A percentile compares a stretch with the other conserved stretches of the same genome.
These are phyloP conservation scores for Serinus canaria DNA, from an alignment of 2,113 vertebrate genomes.

Conservation along the genomic window DNA sequence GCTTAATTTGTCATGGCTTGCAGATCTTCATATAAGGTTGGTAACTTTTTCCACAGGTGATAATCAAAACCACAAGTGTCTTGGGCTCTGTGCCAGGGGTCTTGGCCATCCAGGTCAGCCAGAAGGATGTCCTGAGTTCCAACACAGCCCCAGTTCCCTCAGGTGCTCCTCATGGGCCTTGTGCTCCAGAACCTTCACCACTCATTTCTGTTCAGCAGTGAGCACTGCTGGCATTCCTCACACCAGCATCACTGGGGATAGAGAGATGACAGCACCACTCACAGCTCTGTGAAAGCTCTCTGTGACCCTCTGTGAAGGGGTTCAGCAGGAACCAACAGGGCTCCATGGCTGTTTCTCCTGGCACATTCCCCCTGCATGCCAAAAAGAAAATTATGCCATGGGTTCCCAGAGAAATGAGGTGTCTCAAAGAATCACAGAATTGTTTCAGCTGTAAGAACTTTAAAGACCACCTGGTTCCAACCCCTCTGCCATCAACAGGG, in stretches of 20 bases:
- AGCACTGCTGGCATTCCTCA: background rate
- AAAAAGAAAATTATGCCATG: background rate
- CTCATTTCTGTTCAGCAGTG: background rate
- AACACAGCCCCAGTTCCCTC: background rate
- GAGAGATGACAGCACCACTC: background rate
- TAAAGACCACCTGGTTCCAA: background rate
- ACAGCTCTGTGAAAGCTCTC: background rate
- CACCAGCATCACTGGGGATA: rapidly evolving
- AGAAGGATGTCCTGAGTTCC: too few species aligned
- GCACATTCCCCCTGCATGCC: background rate
- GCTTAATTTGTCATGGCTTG: too few species aligned
- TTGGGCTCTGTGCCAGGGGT: too few species aligned
- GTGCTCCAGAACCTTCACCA: background rate
- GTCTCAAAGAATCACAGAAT: background rate
- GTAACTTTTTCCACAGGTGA: too few species aligned
- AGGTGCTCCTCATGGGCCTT: background rate
- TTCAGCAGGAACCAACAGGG: background rate
- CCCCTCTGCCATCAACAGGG: too few species aligned
- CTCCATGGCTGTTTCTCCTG: background rate
- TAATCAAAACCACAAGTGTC: too few species aligned
- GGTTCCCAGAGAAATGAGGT: background rate
- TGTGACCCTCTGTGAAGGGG: background rate
- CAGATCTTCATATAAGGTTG: too few species aligned
- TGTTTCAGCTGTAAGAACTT: background rate
- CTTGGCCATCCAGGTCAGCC: too few species aligned